Evolutionary conservation across 1,140 invertebrate species (phyloP).

Genomic region (Diuraphis noxia): DNA sequence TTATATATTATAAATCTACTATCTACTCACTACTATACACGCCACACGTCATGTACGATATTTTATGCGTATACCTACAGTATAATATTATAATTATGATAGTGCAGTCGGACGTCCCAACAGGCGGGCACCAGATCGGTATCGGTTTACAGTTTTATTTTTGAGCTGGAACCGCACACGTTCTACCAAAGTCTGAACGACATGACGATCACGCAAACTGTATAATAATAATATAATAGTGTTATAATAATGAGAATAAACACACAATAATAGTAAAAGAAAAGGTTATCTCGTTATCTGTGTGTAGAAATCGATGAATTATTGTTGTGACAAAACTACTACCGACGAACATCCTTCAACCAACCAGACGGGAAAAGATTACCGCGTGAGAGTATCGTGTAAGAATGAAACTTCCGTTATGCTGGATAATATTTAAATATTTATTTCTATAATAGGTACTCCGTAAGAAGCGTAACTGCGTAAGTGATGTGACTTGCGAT

Average conservation of each 20-base stretch:
- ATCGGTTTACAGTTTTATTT: not conserved
- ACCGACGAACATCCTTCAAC: constrained; percentile 4
- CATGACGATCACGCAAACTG: not conserved
- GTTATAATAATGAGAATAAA: not conserved
- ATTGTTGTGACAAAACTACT: not conserved
- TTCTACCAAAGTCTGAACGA: not conserved
- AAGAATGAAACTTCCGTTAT: not conserved
- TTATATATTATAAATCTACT: too few relatives aligned
- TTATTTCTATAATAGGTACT: too few relatives aligned
- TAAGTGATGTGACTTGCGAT: too few relatives aligned
- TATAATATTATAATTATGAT: not conserved
- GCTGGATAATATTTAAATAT: not conserved
- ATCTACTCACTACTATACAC: too few relatives aligned
- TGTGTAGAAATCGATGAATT: not conserved
- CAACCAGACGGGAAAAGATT: not conserved
- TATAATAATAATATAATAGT: not conserved
- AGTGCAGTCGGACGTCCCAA: not conserved
- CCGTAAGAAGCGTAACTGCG: too few relatives aligned
- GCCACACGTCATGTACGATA: not conserved
- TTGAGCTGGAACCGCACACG: not conserved
- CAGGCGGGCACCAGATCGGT: constrained; percentile 28
- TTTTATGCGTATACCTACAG: not conserved
- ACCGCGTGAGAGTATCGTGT: not conserved
- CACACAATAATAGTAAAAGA: not conserved
- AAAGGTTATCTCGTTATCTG: constrained; percentile 22